phyloP scores from a whole-genome alignment of 37 sponge, comb jelly and placozoan genomes.

The Cliona cf. orientalis region DNA sequence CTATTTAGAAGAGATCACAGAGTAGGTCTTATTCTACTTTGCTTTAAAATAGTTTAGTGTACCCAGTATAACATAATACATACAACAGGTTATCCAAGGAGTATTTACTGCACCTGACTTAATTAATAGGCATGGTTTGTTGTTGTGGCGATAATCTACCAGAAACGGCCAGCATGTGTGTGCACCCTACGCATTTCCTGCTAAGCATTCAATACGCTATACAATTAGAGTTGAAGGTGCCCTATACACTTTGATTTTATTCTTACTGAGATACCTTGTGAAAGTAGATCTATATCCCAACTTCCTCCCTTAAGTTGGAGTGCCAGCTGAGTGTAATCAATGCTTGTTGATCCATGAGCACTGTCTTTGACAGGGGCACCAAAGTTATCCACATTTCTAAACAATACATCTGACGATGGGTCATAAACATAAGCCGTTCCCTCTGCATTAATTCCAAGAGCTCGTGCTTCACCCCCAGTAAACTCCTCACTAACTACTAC shows the following conservation, averaged over 20 bases:
- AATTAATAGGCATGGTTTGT: too few species aligned
- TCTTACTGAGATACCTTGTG: conserved; percentile 19
- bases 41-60: neutral
- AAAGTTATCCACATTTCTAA: neutral
- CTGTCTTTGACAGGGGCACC: conserved; percentile 41
- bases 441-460: conserved; percentile 50
- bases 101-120: too few species aligned
- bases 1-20: neutral
- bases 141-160: too few species aligned
- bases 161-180: too few species aligned
- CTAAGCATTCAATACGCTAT: too few species aligned
- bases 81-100: too few species aligned
- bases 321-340: conserved; percentile 82
- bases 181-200: too few species aligned
- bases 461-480: conserved; percentile 7
- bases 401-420: conserved; percentile 13
- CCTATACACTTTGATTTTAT: neutral
- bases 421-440: conserved; percentile 48
- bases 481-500: conserved; percentile 61
- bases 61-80: neutral
- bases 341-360: conserved; percentile 60
- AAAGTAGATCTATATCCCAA: conserved; percentile 80
- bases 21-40: neutral
- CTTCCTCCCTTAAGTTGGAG: conserved; percentile 57
- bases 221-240: neutral